Base-by-base conservation (phyloP, 2,797 vertebrate species). In the Chrysocyon brachyurus region DNA sequence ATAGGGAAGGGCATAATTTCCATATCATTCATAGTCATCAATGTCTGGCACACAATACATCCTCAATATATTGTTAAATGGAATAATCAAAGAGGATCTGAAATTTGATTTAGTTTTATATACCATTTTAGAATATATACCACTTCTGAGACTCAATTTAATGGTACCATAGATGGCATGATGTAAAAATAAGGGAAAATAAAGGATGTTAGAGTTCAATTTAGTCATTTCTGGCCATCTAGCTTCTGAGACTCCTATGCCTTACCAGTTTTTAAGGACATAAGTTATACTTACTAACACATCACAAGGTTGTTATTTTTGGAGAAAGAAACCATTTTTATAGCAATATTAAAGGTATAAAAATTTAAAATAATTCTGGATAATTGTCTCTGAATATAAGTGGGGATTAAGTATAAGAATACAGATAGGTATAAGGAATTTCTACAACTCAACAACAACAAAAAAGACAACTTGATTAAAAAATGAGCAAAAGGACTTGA, bases 271-370 rank as follows among this genome's bases (percentile, higher is more conserved):
- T 52, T 85, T 95, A 77, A 91, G 28, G 52, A 6, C 63, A 16
- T 33, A 79, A 83, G 36, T 66, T 70, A 66, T 84, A 66, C 46
- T 59, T 90, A 54, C 16, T 78, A 79, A 54, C 10, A 81, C 1
- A 86, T 70, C 16, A 36, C 64, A 91, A 82, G 9, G 2, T 77
- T 66, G 73, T 87, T 92, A n/a, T 92, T 83, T 91, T 94, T 66
- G 12, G 17, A 52, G 16, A 19, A 49, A 46, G 59, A 85, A 22
- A 78, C 16, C 40, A 16, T 7, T 68, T 84, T 91, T 54, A 73
- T 78, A 31, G 31, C 3, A 12, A 59, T 40, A 73, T 49, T 66
- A 56, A 70, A 82, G 11, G 36, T 72, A 40, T 63, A 86, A 77
- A 49, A 88, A 63, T 77, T 86, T 86, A 56, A 89, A 89, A 73